Conservation (phyloP, 2,888 invertebrate genomes). For the Buathra laborator region DNA sequence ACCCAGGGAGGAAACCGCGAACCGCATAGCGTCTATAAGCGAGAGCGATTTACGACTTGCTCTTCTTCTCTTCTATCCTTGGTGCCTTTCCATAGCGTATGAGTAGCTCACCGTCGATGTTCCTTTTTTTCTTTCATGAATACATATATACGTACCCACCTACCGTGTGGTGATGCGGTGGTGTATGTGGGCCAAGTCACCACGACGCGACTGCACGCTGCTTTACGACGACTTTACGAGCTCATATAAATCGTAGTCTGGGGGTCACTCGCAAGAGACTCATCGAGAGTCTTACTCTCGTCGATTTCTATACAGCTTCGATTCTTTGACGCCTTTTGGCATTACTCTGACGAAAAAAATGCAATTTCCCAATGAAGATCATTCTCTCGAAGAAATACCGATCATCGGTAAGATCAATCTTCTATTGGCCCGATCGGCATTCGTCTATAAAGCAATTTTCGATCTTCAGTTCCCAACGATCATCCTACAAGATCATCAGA, state of each 20-base stretch:
- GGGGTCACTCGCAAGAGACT: slow-evolving; percentile 58
- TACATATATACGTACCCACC: slow-evolving; percentile 52
- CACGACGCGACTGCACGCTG: slow-evolving; percentile 67
- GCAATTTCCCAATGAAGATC: slow-evolving; percentile 4
- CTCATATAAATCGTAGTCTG: slow-evolving; percentile 78
- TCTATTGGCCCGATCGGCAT: background rate
- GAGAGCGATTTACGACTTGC: slow-evolving; percentile 78
- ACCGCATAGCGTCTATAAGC: slow-evolving; percentile 78
- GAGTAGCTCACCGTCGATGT: slow-evolving; percentile 29
- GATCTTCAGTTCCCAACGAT: background rate
- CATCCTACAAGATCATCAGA: too few species aligned
- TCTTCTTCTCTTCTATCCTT: slow-evolving; percentile 67
- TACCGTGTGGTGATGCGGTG: slow-evolving; percentile 64
- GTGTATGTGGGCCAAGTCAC: slow-evolving; percentile 81
- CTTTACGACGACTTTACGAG: slow-evolving; percentile 80
- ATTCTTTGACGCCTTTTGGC: slow-evolving; percentile 3
- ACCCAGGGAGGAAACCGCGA: slow-evolving; percentile 80
- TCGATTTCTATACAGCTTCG: slow-evolving; percentile 2
- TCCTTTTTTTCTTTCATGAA: slow-evolving; percentile 29
- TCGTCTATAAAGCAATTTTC: background rate
- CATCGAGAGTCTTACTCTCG: slow-evolving; percentile 33
- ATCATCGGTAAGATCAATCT: background rate
- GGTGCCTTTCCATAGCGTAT: slow-evolving; percentile 51
- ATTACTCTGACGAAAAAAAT: background rate
- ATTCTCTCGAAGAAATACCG: background rate